Evolutionary conservation across 1,140 invertebrate genomes (phyloP).

Genomic region (Yoshiicerus persimilis): DNA sequence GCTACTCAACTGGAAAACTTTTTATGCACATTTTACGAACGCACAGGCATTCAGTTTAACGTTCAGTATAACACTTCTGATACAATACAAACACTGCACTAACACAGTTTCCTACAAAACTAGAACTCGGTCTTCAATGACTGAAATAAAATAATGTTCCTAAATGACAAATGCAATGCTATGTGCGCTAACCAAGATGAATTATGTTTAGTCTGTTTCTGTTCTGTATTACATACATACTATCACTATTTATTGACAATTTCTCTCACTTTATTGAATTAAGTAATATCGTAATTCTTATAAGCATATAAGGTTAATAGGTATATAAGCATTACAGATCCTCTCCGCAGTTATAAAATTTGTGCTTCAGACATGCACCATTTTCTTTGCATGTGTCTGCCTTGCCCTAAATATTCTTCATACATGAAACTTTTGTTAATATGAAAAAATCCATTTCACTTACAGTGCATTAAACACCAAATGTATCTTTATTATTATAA

Average conservation of each 20-base stretch:
- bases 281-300: too few species aligned
- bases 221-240: too few species aligned
- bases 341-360: too few species aligned
- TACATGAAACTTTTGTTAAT: too few species aligned
- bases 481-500: too few species aligned
- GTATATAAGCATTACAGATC: too few species aligned
- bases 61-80: neutral
- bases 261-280: neutral
- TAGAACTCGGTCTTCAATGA: neutral
- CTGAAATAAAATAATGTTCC: neutral
- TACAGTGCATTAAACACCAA: too few species aligned
- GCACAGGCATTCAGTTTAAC: neutral
- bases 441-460: too few species aligned
- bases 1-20: neutral
- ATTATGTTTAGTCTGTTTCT: neutral
- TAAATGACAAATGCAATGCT: neutral
- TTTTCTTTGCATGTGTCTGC: too few species aligned
- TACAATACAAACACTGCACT: neutral
- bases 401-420: too few species aligned
- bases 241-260: neutral
- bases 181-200: neutral
- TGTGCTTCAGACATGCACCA: too few species aligned
- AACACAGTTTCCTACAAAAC: neutral
- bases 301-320: too few species aligned
- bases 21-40: neutral